Conservation (phyloP, 2,113 vertebrate species). For the Kryptolebias marmoratus region DNA sequence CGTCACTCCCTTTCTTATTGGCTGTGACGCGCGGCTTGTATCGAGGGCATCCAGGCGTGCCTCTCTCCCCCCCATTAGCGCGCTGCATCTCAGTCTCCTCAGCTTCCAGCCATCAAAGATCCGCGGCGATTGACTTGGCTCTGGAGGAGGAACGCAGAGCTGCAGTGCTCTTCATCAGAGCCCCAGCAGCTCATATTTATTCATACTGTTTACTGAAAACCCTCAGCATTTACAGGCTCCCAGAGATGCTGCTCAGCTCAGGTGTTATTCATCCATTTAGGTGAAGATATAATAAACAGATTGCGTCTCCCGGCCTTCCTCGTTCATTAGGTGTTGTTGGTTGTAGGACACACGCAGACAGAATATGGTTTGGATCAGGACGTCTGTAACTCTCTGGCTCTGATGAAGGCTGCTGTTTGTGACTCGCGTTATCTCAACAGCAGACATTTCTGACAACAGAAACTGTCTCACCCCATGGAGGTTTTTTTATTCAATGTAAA, state of each 20-base stretch:
- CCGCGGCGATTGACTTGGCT: conserved; percentile 11
- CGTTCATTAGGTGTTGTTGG: neutral
- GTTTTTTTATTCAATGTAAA: too few relatives aligned
- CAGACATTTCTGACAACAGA: too few relatives aligned
- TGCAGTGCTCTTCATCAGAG: conserved; percentile 29
- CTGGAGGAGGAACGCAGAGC: conserved; percentile 12
- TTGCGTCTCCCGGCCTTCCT: neutral
- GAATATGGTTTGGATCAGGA: conserved; percentile 9
- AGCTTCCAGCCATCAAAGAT: conserved; percentile 27
- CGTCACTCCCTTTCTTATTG: conserved; percentile 9
- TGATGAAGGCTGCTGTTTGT: too few relatives aligned
- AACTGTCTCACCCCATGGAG: too few relatives aligned
- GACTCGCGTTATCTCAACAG: too few relatives aligned
- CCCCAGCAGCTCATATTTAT: conserved; percentile 45
- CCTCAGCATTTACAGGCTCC: neutral
- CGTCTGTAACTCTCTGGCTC: neutral
- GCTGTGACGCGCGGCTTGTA: conserved; percentile 13
- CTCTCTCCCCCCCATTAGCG: conserved; percentile 15
- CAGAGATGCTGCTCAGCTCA: conserved; percentile 1
- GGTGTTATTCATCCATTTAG: conserved; percentile 41
- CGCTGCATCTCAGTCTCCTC: neutral
- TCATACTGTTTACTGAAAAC: conserved; percentile 18
- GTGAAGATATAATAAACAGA: conserved; percentile 18
- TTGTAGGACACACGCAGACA: neutral
- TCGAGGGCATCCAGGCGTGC: conserved; percentile 1